These are phyloP conservation scores for Orthonyx spaldingii DNA, from an alignment of 2,113 vertebrate genomes.

Conservation along the genomic window DNA sequence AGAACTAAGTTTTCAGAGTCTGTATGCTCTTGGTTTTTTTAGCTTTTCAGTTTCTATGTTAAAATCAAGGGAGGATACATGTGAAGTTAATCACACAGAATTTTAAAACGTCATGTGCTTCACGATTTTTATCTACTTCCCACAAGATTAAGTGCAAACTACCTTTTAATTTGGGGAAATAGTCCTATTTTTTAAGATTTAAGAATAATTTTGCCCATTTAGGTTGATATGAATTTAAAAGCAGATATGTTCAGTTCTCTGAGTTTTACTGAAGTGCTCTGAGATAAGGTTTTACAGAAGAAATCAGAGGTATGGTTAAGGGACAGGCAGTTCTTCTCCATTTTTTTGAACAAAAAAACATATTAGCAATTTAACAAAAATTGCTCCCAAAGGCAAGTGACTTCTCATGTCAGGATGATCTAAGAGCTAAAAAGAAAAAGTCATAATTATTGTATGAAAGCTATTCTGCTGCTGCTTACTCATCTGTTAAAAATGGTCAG, in stretches of 20 bases:
- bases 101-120: not conserved
- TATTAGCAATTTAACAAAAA: not conserved
- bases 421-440: constrained; percentile 63
- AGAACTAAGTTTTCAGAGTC: not conserved
- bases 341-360: not conserved
- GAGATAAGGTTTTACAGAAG: not conserved
- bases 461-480: constrained; percentile 80
- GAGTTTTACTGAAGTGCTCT: not conserved
- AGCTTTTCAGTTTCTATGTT: not conserved
- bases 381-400: not conserved
- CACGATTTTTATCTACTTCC: not conserved
- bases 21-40: not conserved
- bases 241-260: not conserved
- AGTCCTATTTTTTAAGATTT: not conserved
- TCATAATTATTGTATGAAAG: constrained; percentile 63
- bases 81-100: not conserved
- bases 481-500: constrained; percentile 82
- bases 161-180: not conserved
- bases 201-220: not conserved
- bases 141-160: not conserved
- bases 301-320: not conserved
- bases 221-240: not conserved
- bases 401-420: constrained; percentile 58
- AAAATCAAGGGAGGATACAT: not conserved
- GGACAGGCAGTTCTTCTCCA: not conserved